A percentile compares a stretch with the other conserved stretches of the same genome.
phyloP scores from a whole-genome alignment of 2,797 vertebrate genomes.

The Oophaga sylvatica region DNA sequence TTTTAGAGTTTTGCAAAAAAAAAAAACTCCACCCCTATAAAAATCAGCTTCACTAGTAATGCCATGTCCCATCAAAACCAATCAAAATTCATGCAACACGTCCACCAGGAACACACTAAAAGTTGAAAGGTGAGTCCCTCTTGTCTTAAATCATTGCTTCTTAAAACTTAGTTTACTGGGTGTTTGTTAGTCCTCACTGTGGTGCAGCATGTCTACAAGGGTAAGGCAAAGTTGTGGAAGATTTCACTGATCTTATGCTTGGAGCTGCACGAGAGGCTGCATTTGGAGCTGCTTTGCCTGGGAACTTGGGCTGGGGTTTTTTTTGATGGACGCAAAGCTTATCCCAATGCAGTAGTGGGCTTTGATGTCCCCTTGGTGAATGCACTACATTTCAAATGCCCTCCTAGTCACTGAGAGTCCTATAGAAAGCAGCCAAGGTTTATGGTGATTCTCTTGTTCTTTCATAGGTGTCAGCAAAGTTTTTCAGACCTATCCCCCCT shows the following conservation, averaged over 20 bases:
- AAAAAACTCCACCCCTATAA: conserved; percentile 67
- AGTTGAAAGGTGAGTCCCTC: conserved; percentile 85
- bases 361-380: conserved; percentile 61
- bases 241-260: conserved; percentile 41
- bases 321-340: conserved; percentile 60
- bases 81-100: conserved; percentile 75
- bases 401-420: conserved; percentile 57
- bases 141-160: conserved; percentile 64
- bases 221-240: conserved; percentile 28
- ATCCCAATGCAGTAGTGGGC: conserved; percentile 58
- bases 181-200: conserved; percentile 29
- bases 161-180: conserved; percentile 28
- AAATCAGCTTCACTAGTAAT: conserved; percentile 75
- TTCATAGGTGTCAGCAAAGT: conserved; percentile 67
- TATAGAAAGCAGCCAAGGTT: conserved; percentile 59
- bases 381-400: conserved; percentile 62
- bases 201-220: conserved; percentile 29
- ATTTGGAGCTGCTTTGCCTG: conserved; percentile 49
- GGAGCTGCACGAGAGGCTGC: conserved; percentile 44
- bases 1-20: conserved; percentile 76
- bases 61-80: conserved; percentile 73
- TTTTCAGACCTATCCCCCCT: conserved; percentile 65
- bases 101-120: conserved; percentile 75
- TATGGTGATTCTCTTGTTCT: conserved; percentile 59
- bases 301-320: conserved; percentile 48